Evolutionary conservation across 2,113 vertebrate genomes (phyloP), one percentile per base, ranked within the genome.

Genomic region (Dolichotis patagonum): DNA sequence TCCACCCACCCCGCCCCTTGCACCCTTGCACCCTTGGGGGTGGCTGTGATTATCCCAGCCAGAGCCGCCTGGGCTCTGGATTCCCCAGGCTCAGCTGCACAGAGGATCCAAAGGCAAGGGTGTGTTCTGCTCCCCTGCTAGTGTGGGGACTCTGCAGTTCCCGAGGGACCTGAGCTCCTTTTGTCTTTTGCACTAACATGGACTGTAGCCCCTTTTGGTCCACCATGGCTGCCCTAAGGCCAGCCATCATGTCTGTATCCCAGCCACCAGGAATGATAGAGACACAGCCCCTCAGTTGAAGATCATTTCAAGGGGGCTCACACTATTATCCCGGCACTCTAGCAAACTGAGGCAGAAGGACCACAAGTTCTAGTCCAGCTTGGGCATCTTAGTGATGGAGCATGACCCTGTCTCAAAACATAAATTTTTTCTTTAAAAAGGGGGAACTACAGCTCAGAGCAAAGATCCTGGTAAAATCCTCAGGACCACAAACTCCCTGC

Each of bases 141-240:
- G 3, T 1, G 1, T 3, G 19, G 7, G 3, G 19, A 65, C 7
- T 10, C 71, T 11, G 43, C 8, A 7, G 4, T 20, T 49, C 77
- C n/a, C 35, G 32, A 4, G 83, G 43, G 24, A 65, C 82, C 78
- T 60, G 24, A 71, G 17, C 35, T 75, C 69, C 67, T 75, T 46
- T 12, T 30, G 1, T 56, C 63, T 32, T 73, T 67, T 52, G 52
- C 14, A 86, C 85, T 65, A 63, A 28, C 41, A 19, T 32, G 32
- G 30, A 28, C 30, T 49, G 38, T 3, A 22, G 26, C 16, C 24
- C 46, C 32, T 19, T 85, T 67, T 35, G 54, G 19, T 4, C 91
- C 96, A 93, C 0, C 0, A 9, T 46, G 90, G 81, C 92, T 91
- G 90, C 90, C 73, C 58, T 56, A 22, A 52, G 49, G 73, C 91